A percentile compares a stretch with the other conserved stretches of the same genome.
Evolutionary conservation across 2,113 vertebrate species (phyloP).

Genomic region (Gopherus flavomarginatus): DNA sequence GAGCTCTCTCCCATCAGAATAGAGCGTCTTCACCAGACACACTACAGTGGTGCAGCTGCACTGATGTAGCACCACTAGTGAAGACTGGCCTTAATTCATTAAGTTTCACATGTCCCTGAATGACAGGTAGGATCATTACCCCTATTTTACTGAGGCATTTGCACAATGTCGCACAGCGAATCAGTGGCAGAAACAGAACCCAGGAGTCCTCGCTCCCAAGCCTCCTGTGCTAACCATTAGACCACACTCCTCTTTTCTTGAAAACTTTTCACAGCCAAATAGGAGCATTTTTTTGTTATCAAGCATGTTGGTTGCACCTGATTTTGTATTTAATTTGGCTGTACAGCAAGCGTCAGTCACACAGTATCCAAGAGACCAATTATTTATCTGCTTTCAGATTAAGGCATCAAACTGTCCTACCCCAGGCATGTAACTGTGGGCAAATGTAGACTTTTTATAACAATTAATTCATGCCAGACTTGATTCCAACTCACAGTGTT

Average conservation of each 20-base stretch:
- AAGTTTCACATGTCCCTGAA: neutral
- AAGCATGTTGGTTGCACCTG: constrained; percentile 17
- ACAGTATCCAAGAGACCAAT: neutral
- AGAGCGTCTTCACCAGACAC: neutral
- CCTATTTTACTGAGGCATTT: constrained; percentile 21
- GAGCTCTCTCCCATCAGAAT: neutral
- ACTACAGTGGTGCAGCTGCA: neutral
- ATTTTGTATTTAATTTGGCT: constrained; percentile 7
- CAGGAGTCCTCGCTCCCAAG: constrained; percentile 28
- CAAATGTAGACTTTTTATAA: neutral
- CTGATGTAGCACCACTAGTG: neutral
- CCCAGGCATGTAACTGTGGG: neutral
- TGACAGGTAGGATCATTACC: constrained; percentile 40
- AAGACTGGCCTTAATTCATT: neutral
- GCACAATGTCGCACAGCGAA: constrained; percentile 44
- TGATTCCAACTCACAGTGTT: neutral
- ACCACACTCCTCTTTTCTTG: neutral
- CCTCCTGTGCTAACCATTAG: neutral
- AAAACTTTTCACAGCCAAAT: neutral
- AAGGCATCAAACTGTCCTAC: neutral
- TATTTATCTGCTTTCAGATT: neutral
- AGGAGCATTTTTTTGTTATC: neutral
- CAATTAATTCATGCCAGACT: neutral
- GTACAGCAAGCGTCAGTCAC: neutral
- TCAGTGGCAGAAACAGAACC: constrained; percentile 26